Evolutionary conservation across 64 coral and sea anemone species (phyloP), one percentile per base, ranked within the genome.

Genomic region (Platygyra sinensis): DNA sequence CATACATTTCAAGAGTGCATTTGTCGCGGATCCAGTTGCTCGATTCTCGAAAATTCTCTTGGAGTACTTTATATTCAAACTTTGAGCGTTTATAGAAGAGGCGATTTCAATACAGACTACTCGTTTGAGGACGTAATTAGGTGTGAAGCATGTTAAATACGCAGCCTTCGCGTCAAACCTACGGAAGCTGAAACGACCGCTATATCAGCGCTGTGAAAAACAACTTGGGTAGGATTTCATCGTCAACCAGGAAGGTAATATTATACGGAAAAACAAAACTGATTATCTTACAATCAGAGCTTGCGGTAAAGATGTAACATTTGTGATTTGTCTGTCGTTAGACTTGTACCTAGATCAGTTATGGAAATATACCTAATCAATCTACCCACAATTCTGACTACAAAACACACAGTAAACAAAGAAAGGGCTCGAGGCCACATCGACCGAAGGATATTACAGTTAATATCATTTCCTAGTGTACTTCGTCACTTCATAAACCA

Each of bases 401-500:
- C 81, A 85, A 85, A 85, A 85, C 62, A 85, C 62, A 85, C 81
- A 51, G 32, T 28, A 85, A 67, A 85, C 63, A 85, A 85, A 83
- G 80, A 60, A 79, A 27, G 62, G 7, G 81, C 63, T 42, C 46
- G 63, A 71, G 63, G 62, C 80, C 19, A 51, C 39, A 51, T 46
- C 22, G 1, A 27, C 42, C 11, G 12, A 67, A 10, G 29, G 54
- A 33, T 65, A 85, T 50, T 17, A 51, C 3, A 15, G 20, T 25
- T 52, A 71, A 42, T 32, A 15, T 85, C 22, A 85, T 85, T 85
- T 85, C 81, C 81, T 85, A 51, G 11, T 71, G 22, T 67, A 42
- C 36, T 31, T 50, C 63, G 36, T 64, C 71, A 51, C 63, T 72
- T 51, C 30, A 85, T 9, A 8, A 29, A 85, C 14, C 31, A 52